Percentiles rank a stretch among this genome's conserved stretches.
phyloP scores from a whole-genome alignment of 2,797 vertebrate genomes.

The Octomys mimax region DNA sequence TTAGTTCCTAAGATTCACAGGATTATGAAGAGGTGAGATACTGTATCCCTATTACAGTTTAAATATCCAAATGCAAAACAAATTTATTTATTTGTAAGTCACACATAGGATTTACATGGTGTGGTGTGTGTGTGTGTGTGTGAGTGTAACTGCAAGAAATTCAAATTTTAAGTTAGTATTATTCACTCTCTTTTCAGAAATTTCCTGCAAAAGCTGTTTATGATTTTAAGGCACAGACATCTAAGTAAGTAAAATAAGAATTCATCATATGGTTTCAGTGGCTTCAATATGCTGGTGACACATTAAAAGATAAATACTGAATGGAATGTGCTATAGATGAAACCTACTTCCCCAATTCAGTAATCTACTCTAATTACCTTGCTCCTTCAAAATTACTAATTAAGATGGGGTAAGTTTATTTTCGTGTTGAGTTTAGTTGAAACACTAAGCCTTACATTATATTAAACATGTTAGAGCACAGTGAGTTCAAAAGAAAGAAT shows the following conservation, averaged over 20 bases:
- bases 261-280: background rate
- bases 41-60: background rate
- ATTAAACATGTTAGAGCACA: background rate
- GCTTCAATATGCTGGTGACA: background rate
- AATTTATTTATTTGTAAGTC: conserved; percentile 16
- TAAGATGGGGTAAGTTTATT: background rate
- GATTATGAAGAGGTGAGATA: background rate
- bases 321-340: background rate
- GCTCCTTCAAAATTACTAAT: conserved; percentile 39
- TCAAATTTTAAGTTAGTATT: background rate
- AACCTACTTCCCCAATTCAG: background rate
- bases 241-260: conserved; percentile 96
- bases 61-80: conserved; percentile 1
- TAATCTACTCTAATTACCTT: background rate
- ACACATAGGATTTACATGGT: background rate
- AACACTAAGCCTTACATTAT: background rate
- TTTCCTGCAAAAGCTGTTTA: conserved; percentile 98
- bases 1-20: background rate
- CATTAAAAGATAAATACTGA: background rate
- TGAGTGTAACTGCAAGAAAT: background rate
- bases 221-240: conserved; percentile 99
- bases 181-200: conserved; percentile 92
- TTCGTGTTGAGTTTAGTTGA: conserved; percentile 43
- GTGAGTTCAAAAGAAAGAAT: conserved; percentile 21
- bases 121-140: background rate